These are phyloP conservation scores for Aptenodytes forsteri DNA, from an alignment of 2,113 vertebrate species.

Conservation along the genomic window DNA sequence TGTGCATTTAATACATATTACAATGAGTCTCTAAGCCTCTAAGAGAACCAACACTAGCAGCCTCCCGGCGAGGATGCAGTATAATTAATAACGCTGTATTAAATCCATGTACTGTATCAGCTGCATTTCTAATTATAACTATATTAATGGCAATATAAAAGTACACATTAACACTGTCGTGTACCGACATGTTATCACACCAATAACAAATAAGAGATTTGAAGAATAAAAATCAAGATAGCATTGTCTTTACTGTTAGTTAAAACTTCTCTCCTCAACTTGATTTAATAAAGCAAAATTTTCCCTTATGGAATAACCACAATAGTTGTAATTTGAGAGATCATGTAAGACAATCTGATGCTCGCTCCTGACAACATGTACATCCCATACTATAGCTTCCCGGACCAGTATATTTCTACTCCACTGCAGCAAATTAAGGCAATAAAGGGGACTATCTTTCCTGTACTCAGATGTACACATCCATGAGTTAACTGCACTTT, in stretches of 20 bases:
- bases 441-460: not conserved
- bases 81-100: conserved; percentile 69
- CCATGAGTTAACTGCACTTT: not conserved
- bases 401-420: not conserved
- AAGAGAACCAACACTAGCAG: conserved; percentile 1
- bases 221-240: not conserved
- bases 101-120: conserved; percentile 52
- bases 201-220: not conserved
- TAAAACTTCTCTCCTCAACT: conserved; percentile 16
- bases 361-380: not conserved
- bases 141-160: conserved; percentile 52
- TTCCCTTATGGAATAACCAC: not conserved
- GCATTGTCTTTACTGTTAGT: not conserved
- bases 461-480: not conserved
- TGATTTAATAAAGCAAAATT: conserved; percentile 31
- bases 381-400: not conserved
- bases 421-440: not conserved
- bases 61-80: conserved; percentile 33
- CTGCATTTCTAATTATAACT: conserved; percentile 67
- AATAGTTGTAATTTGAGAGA: not conserved
- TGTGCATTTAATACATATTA: conserved; percentile 44
- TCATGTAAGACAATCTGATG: not conserved
- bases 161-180: not conserved
- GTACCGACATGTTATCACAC: not conserved
- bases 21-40: conserved; percentile 28